Percentiles rank a stretch among this genome's conserved stretches.
Conservation (phyloP, 2,113 vertebrate genomes). For the Aix galericulata region DNA sequence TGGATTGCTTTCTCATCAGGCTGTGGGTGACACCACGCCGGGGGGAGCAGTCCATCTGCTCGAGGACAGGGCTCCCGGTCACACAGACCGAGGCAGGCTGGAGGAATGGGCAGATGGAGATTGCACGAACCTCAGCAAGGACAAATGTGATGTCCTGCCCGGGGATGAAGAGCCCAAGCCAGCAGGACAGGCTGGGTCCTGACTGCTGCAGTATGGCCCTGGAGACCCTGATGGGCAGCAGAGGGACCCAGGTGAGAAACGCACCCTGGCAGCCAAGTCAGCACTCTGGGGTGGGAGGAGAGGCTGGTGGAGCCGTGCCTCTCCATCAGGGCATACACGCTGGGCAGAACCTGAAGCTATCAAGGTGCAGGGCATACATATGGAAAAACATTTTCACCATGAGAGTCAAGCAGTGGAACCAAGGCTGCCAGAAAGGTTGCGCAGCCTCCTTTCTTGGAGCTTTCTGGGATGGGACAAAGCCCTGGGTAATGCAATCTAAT, state of each 20-base stretch:
- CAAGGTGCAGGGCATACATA: background rate
- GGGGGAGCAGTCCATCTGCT: background rate
- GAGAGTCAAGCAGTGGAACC: background rate
- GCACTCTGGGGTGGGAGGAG: background rate
- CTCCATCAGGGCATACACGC: too few relatives aligned
- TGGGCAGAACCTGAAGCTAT: background rate
- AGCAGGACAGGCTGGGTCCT: background rate
- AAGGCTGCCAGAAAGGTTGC: background rate
- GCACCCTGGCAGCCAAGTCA: background rate
- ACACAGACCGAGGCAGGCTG: background rate
- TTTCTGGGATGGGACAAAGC: background rate
- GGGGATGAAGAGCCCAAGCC: background rate
- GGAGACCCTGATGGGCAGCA: background rate
- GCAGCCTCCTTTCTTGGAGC: background rate
- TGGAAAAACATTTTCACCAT: background rate
- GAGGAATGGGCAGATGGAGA: background rate
- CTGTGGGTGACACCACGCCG: background rate
- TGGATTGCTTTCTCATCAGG: background rate
- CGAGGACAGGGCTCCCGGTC: background rate
- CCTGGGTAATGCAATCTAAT: background rate
- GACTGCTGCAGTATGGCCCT: background rate
- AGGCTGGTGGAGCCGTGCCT: too few relatives aligned
- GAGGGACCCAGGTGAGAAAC: fast-evolving
- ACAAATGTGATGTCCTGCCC: background rate
- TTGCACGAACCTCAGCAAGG: background rate